A percentile compares a stretch with the other conserved stretches of the same genome.
phyloP scores from a whole-genome alignment of 2,797 vertebrate genomes.

The Cryptoprocta ferox region DNA sequence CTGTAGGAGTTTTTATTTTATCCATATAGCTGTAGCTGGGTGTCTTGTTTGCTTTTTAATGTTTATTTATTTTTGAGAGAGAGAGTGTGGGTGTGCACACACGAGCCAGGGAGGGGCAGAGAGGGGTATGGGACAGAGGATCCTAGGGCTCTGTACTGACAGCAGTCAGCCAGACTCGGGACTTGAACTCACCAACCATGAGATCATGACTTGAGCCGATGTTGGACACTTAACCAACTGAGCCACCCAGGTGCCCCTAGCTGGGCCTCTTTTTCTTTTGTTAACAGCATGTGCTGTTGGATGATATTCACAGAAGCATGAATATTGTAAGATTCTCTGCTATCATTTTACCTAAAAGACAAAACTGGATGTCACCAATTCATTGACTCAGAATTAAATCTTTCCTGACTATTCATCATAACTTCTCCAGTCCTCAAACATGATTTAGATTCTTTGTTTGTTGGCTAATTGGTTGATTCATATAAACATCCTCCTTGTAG shows the following conservation, averaged over 20 bases:
- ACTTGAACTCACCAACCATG: no score
- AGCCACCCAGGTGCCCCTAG: no score
- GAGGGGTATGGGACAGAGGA: no score
- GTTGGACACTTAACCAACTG: no score
- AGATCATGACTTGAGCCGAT: no score
- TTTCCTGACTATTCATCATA: neutral
- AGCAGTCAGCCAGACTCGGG: no score
- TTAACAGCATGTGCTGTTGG: neutral
- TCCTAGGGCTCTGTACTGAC: no score
- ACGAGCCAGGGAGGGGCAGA: no score
- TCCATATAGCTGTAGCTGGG: neutral
- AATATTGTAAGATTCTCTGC: neutral
- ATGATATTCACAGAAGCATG: neutral
- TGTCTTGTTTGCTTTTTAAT: no score
- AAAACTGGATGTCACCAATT: neutral
- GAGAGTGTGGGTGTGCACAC: no score
- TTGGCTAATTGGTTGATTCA: neutral
- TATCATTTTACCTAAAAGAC: neutral
- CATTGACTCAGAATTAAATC: neutral
- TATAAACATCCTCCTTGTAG: neutral
- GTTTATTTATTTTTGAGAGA: no score
- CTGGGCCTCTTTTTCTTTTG: neutral
- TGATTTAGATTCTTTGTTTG: neutral
- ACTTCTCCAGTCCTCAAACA: neutral
- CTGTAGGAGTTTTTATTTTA: neutral